phyloP scores from a whole-genome alignment of 2,113 vertebrate genomes.

The Nannospalax galili region DNA sequence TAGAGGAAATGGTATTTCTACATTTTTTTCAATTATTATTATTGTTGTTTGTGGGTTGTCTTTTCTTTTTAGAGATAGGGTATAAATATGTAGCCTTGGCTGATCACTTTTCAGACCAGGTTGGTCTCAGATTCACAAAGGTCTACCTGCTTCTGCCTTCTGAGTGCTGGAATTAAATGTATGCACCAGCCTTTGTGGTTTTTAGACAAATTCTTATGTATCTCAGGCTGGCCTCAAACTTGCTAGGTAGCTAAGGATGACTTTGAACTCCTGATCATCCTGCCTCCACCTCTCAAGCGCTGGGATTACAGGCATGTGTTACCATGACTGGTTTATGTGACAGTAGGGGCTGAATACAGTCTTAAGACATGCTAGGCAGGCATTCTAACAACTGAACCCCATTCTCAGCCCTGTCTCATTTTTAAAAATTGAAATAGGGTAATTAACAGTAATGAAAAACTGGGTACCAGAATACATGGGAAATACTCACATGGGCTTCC shows the following conservation, averaged over 20 bases:
- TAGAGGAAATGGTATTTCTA: conserved; percentile 1
- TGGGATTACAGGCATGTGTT: not conserved
- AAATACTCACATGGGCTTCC: not conserved
- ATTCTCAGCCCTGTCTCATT: not conserved
- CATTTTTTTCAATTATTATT: not conserved
- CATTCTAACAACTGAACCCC: too few species aligned
- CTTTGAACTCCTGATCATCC: not conserved
- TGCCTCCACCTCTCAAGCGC: not conserved
- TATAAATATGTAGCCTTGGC: too few species aligned
- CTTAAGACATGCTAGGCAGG: not conserved
- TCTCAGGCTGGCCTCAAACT: not conserved
- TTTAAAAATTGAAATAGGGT: not conserved
- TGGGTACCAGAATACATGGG: not conserved
- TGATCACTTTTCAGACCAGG: too few species aligned
- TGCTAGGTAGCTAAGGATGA: not conserved
- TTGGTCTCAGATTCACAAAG: too few species aligned
- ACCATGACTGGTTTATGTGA: not conserved
- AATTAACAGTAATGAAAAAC: not conserved
- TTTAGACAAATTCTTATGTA: not conserved
- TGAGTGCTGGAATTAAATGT: too few species aligned
- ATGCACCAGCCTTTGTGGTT: not conserved
- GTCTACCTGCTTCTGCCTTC: too few species aligned
- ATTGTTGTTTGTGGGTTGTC: not conserved
- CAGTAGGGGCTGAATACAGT: not conserved
- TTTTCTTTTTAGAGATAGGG: not conserved